Evolutionary conservation across 2,888 invertebrate species (phyloP), one percentile per base, ranked within the genome.

Genomic region (Microctonus brassicae): DNA sequence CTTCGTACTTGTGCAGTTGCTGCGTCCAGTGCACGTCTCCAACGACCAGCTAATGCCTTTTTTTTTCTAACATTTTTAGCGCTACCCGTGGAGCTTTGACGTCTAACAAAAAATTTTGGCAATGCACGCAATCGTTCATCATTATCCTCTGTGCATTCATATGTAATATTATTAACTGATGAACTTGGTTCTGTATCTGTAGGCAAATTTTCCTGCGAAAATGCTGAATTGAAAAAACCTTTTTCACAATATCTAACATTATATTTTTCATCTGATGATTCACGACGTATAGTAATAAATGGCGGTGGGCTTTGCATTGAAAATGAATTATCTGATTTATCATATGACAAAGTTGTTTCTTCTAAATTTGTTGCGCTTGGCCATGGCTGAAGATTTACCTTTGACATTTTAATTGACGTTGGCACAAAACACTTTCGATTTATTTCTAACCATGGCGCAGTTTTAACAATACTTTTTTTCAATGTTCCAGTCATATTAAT

Each of bases 311-410:
- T 69, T 69, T 65, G 62, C 17, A 24, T 47, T 26, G 57, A n/a
- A 6, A 47, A 61, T 33, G 63, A 34, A 10, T 70, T 36, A 4
- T 61, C 42, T 3, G 39, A 29, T 10, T 39, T n/a, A 9, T 55
- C 61, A 52, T 65, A 70, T 0, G 77, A 76, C 34, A 73, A 55
- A 6, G 69, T 67, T 33, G 53, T 74, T 33, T 76, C 72, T 17
- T 70, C 79, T 0, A 87, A 77, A 73, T 82, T 86, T 1, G 83
- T 82, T n/a, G 84, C 81, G 70, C 86, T 86, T 3, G 87, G 83
- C 84, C 85, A 86, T 7, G 86, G 85, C 33, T 82, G 82, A 10
- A 84, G 70, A 66, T 77, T 76, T 6, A 82, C 68, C 53, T 77
- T 81, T 0, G 83, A 65, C 20, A 60, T 42, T 0, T 80, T 71